Evolutionary conservation across 2,888 invertebrate species (phyloP).

Genomic region (Metacarcinus magister): DNA sequence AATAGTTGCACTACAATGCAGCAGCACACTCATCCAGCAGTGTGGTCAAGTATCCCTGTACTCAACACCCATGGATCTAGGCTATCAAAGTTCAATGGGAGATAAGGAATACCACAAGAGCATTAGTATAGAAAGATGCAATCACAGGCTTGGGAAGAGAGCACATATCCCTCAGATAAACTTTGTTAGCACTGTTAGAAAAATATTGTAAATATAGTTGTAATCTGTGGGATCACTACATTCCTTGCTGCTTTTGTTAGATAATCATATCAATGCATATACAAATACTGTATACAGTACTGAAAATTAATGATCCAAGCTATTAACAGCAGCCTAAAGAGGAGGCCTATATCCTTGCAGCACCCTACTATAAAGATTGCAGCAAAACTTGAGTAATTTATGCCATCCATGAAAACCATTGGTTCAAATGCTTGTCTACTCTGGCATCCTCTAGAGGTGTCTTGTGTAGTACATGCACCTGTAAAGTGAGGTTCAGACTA

Average conservation of each 20-base stretch:
- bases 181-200: slow-evolving; percentile 16
- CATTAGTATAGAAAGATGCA: not conserved
- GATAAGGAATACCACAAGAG: not conserved
- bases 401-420: slow-evolving; percentile 10
- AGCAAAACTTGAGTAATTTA: not conserved
- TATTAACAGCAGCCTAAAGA: not conserved
- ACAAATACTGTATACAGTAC: not conserved
- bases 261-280: not conserved
- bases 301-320: not conserved
- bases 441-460: not conserved
- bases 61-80: not conserved
- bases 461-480: slow-evolving; percentile 13
- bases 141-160: slow-evolving; percentile 34
- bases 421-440: not conserved
- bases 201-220: not conserved
- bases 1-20: not conserved
- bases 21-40: not conserved
- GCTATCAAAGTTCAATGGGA: not conserved
- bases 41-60: not conserved
- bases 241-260: slow-evolving; percentile 10
- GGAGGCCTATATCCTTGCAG: not conserved
- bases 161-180: not conserved
- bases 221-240: slow-evolving; percentile 14
- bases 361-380: slow-evolving; percentile 11
- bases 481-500: not conserved